Evolutionary conservation across 2,113 vertebrate species (phyloP).

Genomic region (Gymnarchus niloticus): DNA sequence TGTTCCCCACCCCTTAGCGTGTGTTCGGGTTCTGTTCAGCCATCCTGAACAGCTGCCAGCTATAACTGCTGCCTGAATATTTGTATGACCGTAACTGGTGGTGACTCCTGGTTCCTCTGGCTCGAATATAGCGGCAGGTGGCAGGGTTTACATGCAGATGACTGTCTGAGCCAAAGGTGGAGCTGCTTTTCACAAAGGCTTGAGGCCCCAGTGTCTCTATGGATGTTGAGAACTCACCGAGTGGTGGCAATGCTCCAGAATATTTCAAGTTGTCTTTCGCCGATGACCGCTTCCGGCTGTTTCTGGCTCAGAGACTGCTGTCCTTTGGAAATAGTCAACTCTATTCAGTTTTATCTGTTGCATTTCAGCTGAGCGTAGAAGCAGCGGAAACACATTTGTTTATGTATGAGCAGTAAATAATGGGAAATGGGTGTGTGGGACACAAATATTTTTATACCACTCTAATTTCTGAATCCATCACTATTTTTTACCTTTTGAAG

Average conservation of each 20-base stretch:
- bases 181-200: background rate
- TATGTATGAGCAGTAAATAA: background rate
- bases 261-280: background rate
- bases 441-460: background rate
- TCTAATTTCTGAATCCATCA: background rate
- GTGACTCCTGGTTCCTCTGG: background rate
- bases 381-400: background rate
- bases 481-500: slow-evolving; percentile 36
- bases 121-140: no score
- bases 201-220: background rate
- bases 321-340: background rate
- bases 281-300: background rate
- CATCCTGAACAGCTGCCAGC: no score
- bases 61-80: background rate
- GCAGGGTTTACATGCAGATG: background rate
- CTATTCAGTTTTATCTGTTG: background rate
- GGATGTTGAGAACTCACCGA: background rate
- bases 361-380: background rate
- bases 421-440: background rate
- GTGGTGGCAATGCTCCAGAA: no score
- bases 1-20: background rate
- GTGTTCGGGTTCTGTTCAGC: background rate
- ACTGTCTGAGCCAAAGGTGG: background rate
- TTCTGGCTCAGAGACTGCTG: background rate
- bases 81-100: background rate